phyloP scores from a whole-genome alignment of 2,797 vertebrate genomes.

The Xenopus petersii region DNA sequence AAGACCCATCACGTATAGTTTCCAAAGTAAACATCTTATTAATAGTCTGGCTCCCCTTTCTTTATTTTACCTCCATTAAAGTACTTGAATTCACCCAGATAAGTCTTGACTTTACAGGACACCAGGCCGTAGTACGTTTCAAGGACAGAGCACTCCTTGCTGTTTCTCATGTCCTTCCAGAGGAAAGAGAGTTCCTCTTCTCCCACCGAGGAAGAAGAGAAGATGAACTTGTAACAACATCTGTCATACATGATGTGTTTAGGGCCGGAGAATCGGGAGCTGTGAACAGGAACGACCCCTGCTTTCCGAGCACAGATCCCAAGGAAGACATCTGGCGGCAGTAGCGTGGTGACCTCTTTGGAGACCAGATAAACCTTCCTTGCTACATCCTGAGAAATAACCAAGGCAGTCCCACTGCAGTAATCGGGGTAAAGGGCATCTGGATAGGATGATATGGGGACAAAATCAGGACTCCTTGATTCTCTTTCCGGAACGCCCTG shows the following conservation, averaged over 20 bases:
- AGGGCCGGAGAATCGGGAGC: constrained; percentile 81
- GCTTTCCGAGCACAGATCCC: constrained; percentile 79
- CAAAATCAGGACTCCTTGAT: constrained; percentile 64
- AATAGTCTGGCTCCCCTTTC: neutral
- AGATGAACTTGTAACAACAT: constrained; percentile 89
- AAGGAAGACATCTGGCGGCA: constrained; percentile 74
- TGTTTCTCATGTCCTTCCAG: constrained; percentile 74
- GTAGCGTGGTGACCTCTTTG: constrained; percentile 48
- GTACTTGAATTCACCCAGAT: constrained; percentile 76
- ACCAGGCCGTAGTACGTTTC: constrained; percentile 85
- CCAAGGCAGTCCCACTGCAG: constrained; percentile 74
- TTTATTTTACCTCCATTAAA: constrained; percentile 49
- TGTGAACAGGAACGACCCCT: constrained; percentile 79
- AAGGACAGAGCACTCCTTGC: constrained; percentile 69
- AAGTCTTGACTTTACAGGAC: constrained; percentile 82
- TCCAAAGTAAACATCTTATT: neutral
- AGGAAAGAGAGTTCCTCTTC: constrained; percentile 63
- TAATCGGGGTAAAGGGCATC: constrained; percentile 79
- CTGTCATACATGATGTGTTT: constrained; percentile 82
- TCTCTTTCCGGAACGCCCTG: constrained; percentile 71
- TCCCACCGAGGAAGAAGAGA: constrained; percentile 70
- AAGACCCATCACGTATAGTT: neutral
- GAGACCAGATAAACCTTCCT: constrained; percentile 81
- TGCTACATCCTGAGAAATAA: constrained; percentile 84
- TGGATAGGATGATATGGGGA: constrained; percentile 68